Evolutionary conservation across 2,888 invertebrate species (phyloP), one percentile per base, ranked within the genome.

Genomic region (Sphecodes monilicornis): DNA sequence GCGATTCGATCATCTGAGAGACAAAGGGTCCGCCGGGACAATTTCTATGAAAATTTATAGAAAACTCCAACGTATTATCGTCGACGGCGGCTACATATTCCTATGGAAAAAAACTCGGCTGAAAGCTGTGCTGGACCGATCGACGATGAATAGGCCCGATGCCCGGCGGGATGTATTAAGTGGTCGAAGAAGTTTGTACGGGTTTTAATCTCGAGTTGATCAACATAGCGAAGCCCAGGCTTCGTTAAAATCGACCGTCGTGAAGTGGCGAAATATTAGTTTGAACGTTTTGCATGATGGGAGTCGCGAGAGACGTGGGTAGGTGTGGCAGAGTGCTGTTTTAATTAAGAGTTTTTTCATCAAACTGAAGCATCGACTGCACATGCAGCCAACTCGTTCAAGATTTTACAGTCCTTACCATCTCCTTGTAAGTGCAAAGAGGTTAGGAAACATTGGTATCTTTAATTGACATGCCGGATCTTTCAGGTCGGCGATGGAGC

Each of bases 31-130:
- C 26, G 32, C 41, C 66, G 70, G 43, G 76, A 54, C 66, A 64
- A 76, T 76, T 54, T 84, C 84, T 82, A 84, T 84, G 82, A 84
- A 84, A 84, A 84, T 84, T 84, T 84, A 82, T 84, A 84, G 82
- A 82, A 82, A 84, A 82, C 84, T 84, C 73, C 73, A 16, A 50
- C 64, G 41, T 77, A 84, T 84, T 84, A 84, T 77, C 77, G 74
- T 16, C 18, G 22, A 60, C 32, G 13, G 71, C 32, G 13, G 71
- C 16, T 39, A 46, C 36, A 68, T 73, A 69, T 69, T 60, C 50
- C 70, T 39, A 36, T 68, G 22, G 50, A 54, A 69, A 68, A 68
- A 69, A 54, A 29, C 22, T 18, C 22, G 32, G 22, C 6, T 57
- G 60, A 66, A 46, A 36, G 46, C 46, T n/a, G 29, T 11, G 57